Conservation (phyloP, 2,888 invertebrate species). For the Barypeithes pellucidus region DNA sequence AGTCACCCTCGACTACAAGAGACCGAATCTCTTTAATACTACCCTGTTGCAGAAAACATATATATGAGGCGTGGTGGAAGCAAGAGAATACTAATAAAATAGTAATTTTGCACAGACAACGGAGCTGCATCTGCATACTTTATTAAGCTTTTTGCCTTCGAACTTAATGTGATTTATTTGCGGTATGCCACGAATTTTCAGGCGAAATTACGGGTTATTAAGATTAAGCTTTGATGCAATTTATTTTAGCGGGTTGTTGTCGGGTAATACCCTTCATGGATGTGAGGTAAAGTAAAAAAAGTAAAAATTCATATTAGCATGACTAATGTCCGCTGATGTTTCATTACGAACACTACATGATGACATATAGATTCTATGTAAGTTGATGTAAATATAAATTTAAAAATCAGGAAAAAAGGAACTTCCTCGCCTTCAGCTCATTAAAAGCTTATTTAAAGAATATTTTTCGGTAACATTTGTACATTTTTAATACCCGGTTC, state of each 20-base stretch:
- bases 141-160: conserved; percentile 59
- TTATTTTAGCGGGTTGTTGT: conserved; percentile 22
- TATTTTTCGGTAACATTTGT: too few relatives aligned
- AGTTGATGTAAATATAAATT: too few relatives aligned
- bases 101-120: conserved; percentile 58
- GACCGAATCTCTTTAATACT: conserved; percentile 63
- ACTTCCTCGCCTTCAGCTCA: too few relatives aligned
- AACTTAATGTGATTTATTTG: conserved; percentile 59
- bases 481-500: too few relatives aligned
- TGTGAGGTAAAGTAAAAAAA: too few relatives aligned
- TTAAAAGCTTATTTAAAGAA: too few relatives aligned
- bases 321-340: too few relatives aligned
- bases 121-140: conserved; percentile 58
- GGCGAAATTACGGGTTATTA: conserved; percentile 38
- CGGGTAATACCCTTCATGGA: neutral
- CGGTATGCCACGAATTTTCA: conserved; percentile 48
- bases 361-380: too few relatives aligned
- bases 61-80: conserved; percentile 59
- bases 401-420: too few relatives aligned
- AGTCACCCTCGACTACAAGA: too few relatives aligned
- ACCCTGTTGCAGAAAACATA: conserved; percentile 57
- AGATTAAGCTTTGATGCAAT: conserved; percentile 32
- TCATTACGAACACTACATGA: too few relatives aligned
- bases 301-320: too few relatives aligned
- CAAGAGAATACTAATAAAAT: conserved; percentile 60